Percentiles rank a stretch among this genome's conserved stretches.
These are phyloP conservation scores for Syndactyla subalaris DNA, from an alignment of 2,797 vertebrate genomes.

Conservation along the genomic window DNA sequence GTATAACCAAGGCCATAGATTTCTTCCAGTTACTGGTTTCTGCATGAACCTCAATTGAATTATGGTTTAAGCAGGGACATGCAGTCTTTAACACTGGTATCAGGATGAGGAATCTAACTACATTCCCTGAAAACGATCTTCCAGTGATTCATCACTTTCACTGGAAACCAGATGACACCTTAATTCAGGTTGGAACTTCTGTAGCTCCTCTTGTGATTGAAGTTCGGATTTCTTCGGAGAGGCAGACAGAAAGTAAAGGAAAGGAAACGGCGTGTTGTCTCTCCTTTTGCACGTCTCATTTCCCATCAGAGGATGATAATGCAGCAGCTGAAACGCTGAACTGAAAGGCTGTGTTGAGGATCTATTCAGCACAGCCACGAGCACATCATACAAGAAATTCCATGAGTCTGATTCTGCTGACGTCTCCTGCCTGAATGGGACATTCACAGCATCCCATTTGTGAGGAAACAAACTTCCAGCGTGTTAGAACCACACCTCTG, in stretches of 20 bases:
- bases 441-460: not conserved
- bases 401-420: conserved; percentile 10
- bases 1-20: conserved; percentile 45
- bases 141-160: conserved; percentile 48
- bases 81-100: conserved; percentile 37
- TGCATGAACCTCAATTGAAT: conserved; percentile 36
- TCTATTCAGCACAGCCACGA: not conserved
- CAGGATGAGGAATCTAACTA: conserved; percentile 35
- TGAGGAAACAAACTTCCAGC: not conserved
- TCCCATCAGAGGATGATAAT: conserved; percentile 9
- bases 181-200: conserved; percentile 46
- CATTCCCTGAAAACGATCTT: conserved; percentile 29
- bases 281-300: conserved; percentile 34
- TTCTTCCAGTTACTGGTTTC: conserved; percentile 58
- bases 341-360: conserved; percentile 11
- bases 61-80: conserved; percentile 29
- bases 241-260: conserved; percentile 10
- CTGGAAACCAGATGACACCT: conserved; percentile 49
- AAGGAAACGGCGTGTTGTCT: not conserved
- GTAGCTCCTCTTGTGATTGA: not conserved
- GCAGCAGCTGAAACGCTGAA: conserved; percentile 9
- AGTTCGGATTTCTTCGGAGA: conserved; percentile 7
- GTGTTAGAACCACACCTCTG: not conserved
- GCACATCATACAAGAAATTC: conserved; percentile 1
- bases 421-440: not conserved